Evolutionary conservation across 1,140 invertebrate species (phyloP), one percentile per base, ranked within the genome.

Genomic region (Euschistus heros): DNA sequence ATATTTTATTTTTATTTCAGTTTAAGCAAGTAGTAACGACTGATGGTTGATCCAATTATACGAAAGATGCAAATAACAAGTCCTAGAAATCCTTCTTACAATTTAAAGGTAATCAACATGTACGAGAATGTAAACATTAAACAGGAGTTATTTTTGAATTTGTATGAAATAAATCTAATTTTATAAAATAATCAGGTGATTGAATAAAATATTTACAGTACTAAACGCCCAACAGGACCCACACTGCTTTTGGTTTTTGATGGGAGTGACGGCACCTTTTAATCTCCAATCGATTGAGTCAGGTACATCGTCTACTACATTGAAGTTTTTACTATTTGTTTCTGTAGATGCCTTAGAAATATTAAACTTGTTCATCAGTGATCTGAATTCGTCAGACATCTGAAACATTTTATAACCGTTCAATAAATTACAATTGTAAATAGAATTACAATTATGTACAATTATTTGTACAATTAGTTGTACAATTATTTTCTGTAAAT

Each of bases 231-330:
- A 50, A 50, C 47, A 50, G 2, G 81, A 82, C 52, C 85, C 86
- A 73, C 86, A 89, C 67, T 78, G 75, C 33, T 78, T 80, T 74
- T 88, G 86, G 71, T 84, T 80, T 72, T 87, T 87, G 13, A 89
- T 81, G 0, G 77, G 75, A 22, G 85, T 50, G 47, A 50, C 47
- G n/a, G 47, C 47, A 20, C 47, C 47, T 50, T 50, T 50, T 2
- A 1, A 5, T 50, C 47, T 50, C 47, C 47, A 50, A 18, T 50
- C 47, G n/a, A 50, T 22, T 20, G 47, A 50, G n/a, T 6, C 47
- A 50, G 47, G 47, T 3, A 13, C 47, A 50, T 50, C 22, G 10
- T n/a, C n/a, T 6, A 22, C n/a, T n/a, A 22, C 14, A 50, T 20
- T 22, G 47, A 50, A 50, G 1, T 20, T 22, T n/a, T 18, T 6